A percentile compares a stretch with the other conserved stretches of the same genome.
Conservation (phyloP, 2,797 vertebrate genomes). For the Coluber constrictor region DNA sequence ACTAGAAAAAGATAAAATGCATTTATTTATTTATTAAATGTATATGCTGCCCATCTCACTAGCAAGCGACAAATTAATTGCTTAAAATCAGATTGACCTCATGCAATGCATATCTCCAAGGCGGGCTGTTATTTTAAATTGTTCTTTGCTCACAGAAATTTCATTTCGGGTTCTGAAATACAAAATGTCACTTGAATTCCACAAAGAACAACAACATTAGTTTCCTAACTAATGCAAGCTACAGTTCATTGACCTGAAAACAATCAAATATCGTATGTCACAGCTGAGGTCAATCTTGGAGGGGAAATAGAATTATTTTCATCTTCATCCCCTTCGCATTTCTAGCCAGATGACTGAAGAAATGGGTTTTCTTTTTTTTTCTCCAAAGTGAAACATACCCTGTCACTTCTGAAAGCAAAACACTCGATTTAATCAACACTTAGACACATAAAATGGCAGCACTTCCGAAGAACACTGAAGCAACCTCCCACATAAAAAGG, state of each 20-base stretch:
- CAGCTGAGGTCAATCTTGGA: not conserved
- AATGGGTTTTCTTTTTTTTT: not conserved
- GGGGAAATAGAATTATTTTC: not conserved
- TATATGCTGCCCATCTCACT: not conserved
- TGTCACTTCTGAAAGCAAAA: constrained; percentile 6
- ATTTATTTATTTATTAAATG: rapidly evolving
- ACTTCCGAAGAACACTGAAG: not conserved
- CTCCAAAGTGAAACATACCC: not conserved
- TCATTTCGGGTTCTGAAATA: not conserved
- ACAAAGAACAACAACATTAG: not conserved
- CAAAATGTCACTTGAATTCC: not conserved
- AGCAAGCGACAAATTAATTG: not conserved
- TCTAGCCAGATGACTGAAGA: not conserved
- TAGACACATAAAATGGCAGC: not conserved
- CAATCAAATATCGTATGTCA: not conserved
- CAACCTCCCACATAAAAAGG: not conserved
- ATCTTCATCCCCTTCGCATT: not conserved
- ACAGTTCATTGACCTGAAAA: constrained; percentile 28
- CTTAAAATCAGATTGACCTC: not conserved
- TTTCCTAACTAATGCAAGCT: constrained; percentile 13
- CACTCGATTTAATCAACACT: not conserved
- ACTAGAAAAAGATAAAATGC: constrained; percentile 71
- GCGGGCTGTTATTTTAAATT: not conserved
- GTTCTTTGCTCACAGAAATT: not conserved
- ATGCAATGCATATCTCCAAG: not conserved